These are phyloP conservation scores for Xerus rutilus DNA, from an alignment of 2,797 vertebrate genomes.

Conservation along the genomic window DNA sequence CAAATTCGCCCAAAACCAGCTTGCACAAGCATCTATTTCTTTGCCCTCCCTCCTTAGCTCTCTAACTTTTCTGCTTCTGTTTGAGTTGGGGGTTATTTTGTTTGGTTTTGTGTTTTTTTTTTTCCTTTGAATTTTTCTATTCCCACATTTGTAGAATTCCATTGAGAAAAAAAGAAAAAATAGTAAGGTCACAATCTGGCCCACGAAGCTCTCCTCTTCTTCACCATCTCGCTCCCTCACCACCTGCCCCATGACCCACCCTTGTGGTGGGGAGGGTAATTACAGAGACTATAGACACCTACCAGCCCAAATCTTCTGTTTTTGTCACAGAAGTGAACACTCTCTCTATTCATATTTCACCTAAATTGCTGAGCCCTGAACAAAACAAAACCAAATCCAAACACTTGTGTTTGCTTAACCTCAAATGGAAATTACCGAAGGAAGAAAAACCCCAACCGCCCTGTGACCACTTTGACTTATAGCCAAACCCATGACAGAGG, in stretches of 20 bases:
- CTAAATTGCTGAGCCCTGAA: not conserved
- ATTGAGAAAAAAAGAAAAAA: not conserved
- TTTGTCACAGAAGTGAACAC: not conserved
- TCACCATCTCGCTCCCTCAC: too few species aligned
- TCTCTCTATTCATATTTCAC: not conserved
- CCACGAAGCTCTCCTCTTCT: not conserved
- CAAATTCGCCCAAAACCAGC: not conserved
- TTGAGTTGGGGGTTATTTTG: not conserved
- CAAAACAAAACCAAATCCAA: not conserved
- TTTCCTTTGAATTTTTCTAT: not conserved
- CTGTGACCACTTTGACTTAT: not conserved
- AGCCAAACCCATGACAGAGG: not conserved
- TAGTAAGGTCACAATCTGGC: not conserved
- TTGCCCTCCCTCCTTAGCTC: not conserved
- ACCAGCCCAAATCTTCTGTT: not conserved
- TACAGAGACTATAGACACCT: not conserved
- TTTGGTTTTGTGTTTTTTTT: not conserved
- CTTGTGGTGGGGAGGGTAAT: too few species aligned
- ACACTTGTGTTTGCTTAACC: slow-evolving; percentile 16
- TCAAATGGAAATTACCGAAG: not conserved
- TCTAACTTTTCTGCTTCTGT: not conserved
- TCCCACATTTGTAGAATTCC: slow-evolving; percentile 5
- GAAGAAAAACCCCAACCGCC: not conserved
- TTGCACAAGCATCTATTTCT: not conserved
- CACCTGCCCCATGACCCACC: not conserved